A percentile compares a stretch with the other conserved stretches of the same genome.
Conservation (phyloP, 2,888 invertebrate species). For the Epsilonema sp. region DNA sequence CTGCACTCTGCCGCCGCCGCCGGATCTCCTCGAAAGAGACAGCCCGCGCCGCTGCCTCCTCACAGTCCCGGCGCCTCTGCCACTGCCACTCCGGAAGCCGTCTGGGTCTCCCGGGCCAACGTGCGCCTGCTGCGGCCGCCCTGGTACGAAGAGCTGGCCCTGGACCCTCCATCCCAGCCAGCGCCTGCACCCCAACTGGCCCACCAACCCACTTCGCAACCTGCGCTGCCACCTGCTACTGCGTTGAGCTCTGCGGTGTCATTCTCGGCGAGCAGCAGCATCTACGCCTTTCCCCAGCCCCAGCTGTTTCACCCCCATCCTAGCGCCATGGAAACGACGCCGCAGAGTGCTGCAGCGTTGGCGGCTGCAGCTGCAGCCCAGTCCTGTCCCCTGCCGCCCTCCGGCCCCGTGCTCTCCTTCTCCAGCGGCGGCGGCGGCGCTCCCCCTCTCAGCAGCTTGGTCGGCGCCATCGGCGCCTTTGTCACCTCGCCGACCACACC, state of each 20-base stretch:
- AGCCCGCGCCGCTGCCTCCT: background rate
- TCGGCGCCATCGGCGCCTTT: slow-evolving; percentile 36
- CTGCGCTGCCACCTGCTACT: background rate
- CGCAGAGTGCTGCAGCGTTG: too few species aligned
- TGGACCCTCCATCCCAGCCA: slow-evolving; percentile 35
- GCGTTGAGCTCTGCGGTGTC: background rate
- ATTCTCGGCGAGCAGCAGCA: too few species aligned
- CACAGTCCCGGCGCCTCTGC: background rate
- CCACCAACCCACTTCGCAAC: background rate
- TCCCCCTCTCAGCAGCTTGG: slow-evolving; percentile 37
- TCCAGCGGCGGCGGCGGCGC: slow-evolving; percentile 70
- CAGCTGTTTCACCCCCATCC: too few species aligned
- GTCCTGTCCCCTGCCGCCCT: too few species aligned
- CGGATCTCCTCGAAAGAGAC: too few species aligned
- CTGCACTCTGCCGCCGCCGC: background rate
- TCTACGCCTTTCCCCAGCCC: too few species aligned
- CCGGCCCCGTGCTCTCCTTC: too few species aligned
- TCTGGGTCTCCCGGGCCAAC: slow-evolving; percentile 64
- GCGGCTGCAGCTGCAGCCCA: too few species aligned
- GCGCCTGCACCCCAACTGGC: slow-evolving; percentile 2
- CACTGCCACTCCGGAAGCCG: slow-evolving; percentile 6
- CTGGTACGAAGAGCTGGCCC: slow-evolving; percentile 71
- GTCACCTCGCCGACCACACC: slow-evolving; percentile 3
- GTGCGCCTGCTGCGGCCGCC: slow-evolving; percentile 72
- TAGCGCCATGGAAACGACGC: too few species aligned